These are phyloP conservation scores for Alca torda DNA, from an alignment of 2,797 vertebrate genomes.

Conservation along the genomic window DNA sequence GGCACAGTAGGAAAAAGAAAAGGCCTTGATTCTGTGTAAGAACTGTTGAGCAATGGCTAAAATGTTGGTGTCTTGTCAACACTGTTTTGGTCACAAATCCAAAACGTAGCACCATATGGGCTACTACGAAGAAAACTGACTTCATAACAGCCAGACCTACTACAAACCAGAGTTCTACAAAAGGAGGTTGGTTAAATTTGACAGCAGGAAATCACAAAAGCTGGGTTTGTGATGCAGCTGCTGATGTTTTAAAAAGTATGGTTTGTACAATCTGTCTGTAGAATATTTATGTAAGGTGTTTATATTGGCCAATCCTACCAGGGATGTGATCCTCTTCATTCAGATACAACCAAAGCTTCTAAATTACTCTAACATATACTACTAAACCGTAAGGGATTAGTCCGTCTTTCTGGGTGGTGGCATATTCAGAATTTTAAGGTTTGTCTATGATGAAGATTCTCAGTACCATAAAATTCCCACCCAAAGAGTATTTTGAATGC, in stretches of 20 bases:
- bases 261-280: not conserved
- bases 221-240: not conserved
- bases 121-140: not conserved
- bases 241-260: not conserved
- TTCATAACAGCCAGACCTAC: not conserved
- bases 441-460: not conserved
- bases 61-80: not conserved
- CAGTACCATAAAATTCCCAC: not conserved
- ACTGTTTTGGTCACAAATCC: not conserved
- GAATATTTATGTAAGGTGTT: not conserved
- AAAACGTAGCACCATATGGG: not conserved
- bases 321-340: not conserved
- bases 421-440: not conserved
- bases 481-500: not conserved
- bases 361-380: not conserved
- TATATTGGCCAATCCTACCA: not conserved
- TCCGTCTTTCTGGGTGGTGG: not conserved
- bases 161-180: not conserved
- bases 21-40: not conserved
- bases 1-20: not conserved
- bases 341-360: not conserved
- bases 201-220: not conserved
- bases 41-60: not conserved
- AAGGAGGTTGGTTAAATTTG: not conserved
- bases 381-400: not conserved